A percentile compares a stretch with the other conserved stretches of the same genome.
These are phyloP conservation scores for Orthosia gracilis DNA, from an alignment of 2,888 invertebrate species.

Conservation along the genomic window DNA sequence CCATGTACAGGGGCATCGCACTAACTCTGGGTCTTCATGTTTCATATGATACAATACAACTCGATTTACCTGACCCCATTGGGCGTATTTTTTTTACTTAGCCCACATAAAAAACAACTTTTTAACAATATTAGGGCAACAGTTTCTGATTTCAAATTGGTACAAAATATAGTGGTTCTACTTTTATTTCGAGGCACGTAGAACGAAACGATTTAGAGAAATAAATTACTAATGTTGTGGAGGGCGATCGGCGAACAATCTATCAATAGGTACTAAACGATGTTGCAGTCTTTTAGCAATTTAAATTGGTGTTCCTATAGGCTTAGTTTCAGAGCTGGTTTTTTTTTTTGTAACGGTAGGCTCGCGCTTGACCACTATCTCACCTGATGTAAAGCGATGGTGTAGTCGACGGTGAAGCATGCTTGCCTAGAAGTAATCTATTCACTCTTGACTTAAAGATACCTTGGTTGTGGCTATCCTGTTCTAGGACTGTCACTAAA, in stretches of 20 bases:
- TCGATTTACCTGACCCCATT: neutral
- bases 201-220: slow-evolving; percentile 58
- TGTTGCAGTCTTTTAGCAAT: slow-evolving; percentile 58
- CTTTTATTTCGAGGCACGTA: slow-evolving; percentile 60
- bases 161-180: slow-evolving; percentile 25
- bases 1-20: too few relatives aligned
- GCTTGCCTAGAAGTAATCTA: too few relatives aligned
- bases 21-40: too few relatives aligned
- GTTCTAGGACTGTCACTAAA: neutral
- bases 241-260: slow-evolving; percentile 54
- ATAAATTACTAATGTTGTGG: slow-evolving; percentile 60
- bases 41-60: neutral
- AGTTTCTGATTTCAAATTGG: slow-evolving; percentile 37
- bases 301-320: slow-evolving; percentile 38
- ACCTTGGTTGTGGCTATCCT: neutral
- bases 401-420: too few relatives aligned
- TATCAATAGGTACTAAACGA: slow-evolving; percentile 63
- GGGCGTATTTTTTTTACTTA: neutral
- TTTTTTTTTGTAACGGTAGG: too few relatives aligned
- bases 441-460: too few relatives aligned
- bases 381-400: too few relatives aligned
- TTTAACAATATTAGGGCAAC: slow-evolving; percentile 7
- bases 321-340: slow-evolving; percentile 9
- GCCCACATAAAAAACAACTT: slow-evolving; percentile 9
- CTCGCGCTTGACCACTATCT: too few relatives aligned